Evolutionary conservation across 2,797 vertebrate species (phyloP).

Genomic region (Anguilla anguilla): DNA sequence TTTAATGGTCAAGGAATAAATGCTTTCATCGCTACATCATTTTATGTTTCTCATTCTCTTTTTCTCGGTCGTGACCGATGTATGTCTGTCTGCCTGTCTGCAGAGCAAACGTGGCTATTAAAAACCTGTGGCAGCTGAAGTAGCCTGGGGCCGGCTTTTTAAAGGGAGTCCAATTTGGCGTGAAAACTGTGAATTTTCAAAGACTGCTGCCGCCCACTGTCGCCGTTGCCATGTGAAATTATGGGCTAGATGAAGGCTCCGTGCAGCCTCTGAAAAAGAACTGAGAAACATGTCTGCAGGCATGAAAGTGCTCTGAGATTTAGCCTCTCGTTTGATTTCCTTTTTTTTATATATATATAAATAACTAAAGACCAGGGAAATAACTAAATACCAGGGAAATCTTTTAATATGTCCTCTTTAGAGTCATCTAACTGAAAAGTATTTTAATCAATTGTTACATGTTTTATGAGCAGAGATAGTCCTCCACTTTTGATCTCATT

Average conservation of each 20-base stretch:
- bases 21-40: background rate
- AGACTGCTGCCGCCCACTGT: slow-evolving; percentile 40
- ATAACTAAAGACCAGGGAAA: background rate
- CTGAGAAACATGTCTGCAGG: background rate
- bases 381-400: background rate
- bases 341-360: too few relatives aligned
- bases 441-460: background rate
- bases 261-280: background rate
- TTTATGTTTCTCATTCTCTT: background rate
- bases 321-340: background rate
- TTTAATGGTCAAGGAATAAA: background rate
- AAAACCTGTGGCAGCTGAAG: slow-evolving; percentile 25
- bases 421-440: background rate
- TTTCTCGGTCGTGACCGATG: background rate
- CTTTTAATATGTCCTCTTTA: background rate
- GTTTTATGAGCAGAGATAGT: background rate
- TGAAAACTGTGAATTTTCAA: slow-evolving; percentile 41
- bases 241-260: slow-evolving; percentile 3
- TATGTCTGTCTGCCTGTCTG: background rate
- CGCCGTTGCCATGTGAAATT: slow-evolving; percentile 31
- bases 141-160: slow-evolving; percentile 24
- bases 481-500: background rate
- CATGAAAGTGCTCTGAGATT: background rate
- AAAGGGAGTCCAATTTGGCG: slow-evolving; percentile 34
- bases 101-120: background rate